These are phyloP conservation scores for Myotis lucifugus DNA, from an alignment of 2,113 vertebrate species.

Conservation along the genomic window DNA sequence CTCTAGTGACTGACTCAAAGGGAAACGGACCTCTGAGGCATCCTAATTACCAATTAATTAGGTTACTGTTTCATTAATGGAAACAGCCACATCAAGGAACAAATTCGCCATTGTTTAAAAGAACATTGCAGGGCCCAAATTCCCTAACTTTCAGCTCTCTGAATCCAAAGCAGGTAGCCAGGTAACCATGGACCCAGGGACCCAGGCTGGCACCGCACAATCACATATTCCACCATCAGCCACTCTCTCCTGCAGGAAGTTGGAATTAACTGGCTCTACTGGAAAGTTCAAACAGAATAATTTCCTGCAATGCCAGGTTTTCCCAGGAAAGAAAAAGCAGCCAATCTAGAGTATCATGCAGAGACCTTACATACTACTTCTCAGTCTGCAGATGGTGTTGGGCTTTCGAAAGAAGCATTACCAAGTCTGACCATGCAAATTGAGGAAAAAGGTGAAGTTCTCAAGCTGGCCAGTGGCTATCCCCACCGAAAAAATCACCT, in stretches of 20 bases:
- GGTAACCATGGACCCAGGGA: not conserved
- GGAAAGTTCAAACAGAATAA: slow-evolving; percentile 69
- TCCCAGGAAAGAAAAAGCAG: slow-evolving; percentile 18
- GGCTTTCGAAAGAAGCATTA: not conserved
- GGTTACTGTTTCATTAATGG: slow-evolving; percentile 58
- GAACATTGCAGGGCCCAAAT: not conserved
- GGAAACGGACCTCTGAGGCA: slow-evolving; percentile 65
- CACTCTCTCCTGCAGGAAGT: slow-evolving; percentile 6
- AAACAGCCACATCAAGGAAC: slow-evolving; percentile 48
- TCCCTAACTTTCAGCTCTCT: not conserved
- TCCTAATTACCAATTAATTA: slow-evolving; percentile 72
- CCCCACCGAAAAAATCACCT: slow-evolving; percentile 38
- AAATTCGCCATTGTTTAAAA: slow-evolving; percentile 16
- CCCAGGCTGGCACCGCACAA: not conserved
- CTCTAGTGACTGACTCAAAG: slow-evolving; percentile 52
- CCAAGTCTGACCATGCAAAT: not conserved
- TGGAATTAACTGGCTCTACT: slow-evolving; percentile 54
- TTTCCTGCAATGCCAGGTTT: slow-evolving; percentile 59
- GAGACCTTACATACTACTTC: not conserved
- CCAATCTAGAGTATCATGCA: not conserved
- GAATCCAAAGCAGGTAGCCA: not conserved
- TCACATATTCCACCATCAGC: not conserved
- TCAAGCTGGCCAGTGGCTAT: not conserved
- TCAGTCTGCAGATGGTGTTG: not conserved
- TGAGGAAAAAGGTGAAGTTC: not conserved